Evolutionary conservation across 2,888 invertebrate species (phyloP), one percentile per base, ranked within the genome.

Genomic region (Hypomecis atomaria): DNA sequence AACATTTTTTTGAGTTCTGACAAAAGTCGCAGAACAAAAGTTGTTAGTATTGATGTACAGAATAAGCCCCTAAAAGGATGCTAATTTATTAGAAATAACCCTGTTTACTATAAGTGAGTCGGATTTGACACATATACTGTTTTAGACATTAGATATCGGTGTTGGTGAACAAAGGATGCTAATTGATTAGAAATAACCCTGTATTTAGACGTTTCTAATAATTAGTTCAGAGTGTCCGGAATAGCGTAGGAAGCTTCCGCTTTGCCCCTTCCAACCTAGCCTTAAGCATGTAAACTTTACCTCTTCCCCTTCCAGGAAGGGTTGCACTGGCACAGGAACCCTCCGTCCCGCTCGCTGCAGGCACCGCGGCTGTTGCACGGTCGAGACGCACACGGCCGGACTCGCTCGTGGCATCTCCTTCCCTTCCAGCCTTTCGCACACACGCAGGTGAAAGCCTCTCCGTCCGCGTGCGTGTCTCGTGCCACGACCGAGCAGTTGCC

Each of bases 321-420:
- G 78, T 96, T 95, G 79, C 97, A 95, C 71, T 94, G 93, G 81
- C 97, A 97, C 62, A 94, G 87, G 78, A 95, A 96, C 0, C 94
- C 93, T 40, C 94, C 95, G 69, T 94, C 95, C 52, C 94, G 89
- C 75, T 96, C 95, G 9, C 94, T 88, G 79, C 97, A 97, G 23
- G 94, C 94, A 2, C 97, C 97, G 13, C 96, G 91, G 62, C 95
- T 95, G 81, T 96, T 95, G 82, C 97, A 97, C 0, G 96, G 96
- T 71, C 94, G 94, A 0, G 95, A 92, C 23, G 95, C 95, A 84
- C 97, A 97, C 0, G 96, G 96, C 47, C 94, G 92, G 55, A 94
- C 93, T 66, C 95, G 94, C 81, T 95, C 94, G 54, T 95, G 95
- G 81, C 97, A 97, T 6, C 94, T 92, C 57, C 84, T 83, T 0